Evolutionary conservation across 2,113 vertebrate species (phyloP), one percentile per base, ranked within the genome.

Genomic region (Maylandia zebra): DNA sequence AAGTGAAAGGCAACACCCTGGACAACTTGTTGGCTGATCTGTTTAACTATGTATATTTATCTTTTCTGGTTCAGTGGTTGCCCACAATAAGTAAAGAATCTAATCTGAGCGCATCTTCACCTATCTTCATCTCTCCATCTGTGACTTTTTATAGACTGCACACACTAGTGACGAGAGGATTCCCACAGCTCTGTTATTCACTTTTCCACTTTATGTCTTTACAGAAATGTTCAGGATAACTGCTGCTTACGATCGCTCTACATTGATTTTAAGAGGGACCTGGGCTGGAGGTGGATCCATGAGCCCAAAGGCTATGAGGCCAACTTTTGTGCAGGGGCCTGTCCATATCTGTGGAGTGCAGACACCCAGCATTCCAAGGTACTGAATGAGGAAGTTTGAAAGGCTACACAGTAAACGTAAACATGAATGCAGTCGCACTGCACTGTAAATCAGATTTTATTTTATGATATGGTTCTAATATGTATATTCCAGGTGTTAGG

Each of bases 401-500:
- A 86, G 56, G 36, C 43, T 50, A 30, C 80, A 61, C 10, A 45
- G 27, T 12, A 74, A 78, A 52, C 17, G 2, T 53, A 2, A 19
- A 22, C 16, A 34, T 57, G n/a, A 45, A 27, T 45, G 69, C 38
- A 27, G 22, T 74, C 45, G 0, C 14, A 74, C 22, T 27, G 38
- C 38, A 82, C 43, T 78, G 32, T 22, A 36, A 10, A 13, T 61
- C 30, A 38, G 38, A 19, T 53, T 53, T 74, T 7, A 45, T 7
- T n/a, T 83, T 17, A 74, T 48, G 4, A 5, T 30, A 13, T 55
- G 22, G 9, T 7, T 85, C 2, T 82, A 27, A 74, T 74, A 74
- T 74, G 1, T 81, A 14, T 92, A 41, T 90, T 69, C 27, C 94
- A 99, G 98, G 97, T 99, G 50, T 97, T 99, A 83, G 97, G 98